Evolutionary conservation across 1,140 invertebrate genomes (phyloP).

Genomic region (Drosophila persimilis): DNA sequence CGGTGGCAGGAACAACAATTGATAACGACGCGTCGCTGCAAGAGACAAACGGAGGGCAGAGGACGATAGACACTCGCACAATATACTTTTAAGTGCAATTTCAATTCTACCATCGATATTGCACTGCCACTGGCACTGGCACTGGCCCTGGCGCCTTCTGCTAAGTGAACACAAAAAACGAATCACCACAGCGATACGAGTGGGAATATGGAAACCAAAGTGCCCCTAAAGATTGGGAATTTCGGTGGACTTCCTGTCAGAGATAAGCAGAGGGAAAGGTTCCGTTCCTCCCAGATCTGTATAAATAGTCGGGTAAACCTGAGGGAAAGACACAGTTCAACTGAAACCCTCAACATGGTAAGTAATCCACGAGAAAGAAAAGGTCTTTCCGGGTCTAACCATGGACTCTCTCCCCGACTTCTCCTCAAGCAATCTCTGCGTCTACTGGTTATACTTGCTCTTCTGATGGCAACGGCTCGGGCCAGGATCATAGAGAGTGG

Average conservation of each 20-base stretch:
- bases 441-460: constrained; percentile 40
- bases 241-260: constrained; percentile 17
- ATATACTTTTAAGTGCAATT: constrained; percentile 75
- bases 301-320: constrained; percentile 43
- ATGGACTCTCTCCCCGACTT: neutral
- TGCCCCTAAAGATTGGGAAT: constrained; percentile 21
- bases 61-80: constrained; percentile 35
- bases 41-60: constrained; percentile 2
- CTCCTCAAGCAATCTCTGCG: constrained; percentile 34
- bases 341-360: constrained; percentile 67
- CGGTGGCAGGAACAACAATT: constrained; percentile 4
- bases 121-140: constrained; percentile 39
- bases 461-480: constrained; percentile 26
- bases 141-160: constrained; percentile 60
- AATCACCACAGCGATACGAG: constrained; percentile 32
- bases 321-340: constrained; percentile 50
- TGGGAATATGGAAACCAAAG: constrained; percentile 16
- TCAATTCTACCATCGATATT: constrained; percentile 60
- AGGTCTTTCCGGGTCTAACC: constrained; percentile 12
- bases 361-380: constrained; percentile 19
- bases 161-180: constrained; percentile 46
- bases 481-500: constrained; percentile 21
- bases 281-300: constrained; percentile 12
- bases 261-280: constrained; percentile 12
- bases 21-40: constrained; percentile 16